Percentiles rank a stretch among this genome's conserved stretches.
Evolutionary conservation across 2,888 invertebrate genomes (phyloP).

Genomic region (Arge pagana): DNA sequence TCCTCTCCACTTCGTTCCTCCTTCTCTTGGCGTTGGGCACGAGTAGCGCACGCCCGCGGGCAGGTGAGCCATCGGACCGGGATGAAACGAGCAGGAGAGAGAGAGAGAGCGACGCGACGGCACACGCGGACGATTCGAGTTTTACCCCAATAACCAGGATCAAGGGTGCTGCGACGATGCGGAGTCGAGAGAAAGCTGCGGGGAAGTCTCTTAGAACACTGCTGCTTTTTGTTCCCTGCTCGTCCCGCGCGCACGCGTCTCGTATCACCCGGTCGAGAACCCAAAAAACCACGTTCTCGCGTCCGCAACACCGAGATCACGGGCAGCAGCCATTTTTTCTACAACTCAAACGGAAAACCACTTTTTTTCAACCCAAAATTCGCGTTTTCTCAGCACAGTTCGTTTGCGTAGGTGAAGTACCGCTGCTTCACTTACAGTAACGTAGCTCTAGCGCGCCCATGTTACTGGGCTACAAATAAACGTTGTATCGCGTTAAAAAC

Average conservation of each 20-base stretch:
- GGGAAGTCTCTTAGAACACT: constrained; percentile 22
- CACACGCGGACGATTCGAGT: constrained; percentile 16
- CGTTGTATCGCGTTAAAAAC: too few species aligned
- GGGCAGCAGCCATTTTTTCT: too few species aligned
- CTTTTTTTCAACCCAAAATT: too few species aligned
- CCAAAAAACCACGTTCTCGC: too few species aligned
- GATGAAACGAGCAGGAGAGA: constrained; percentile 15
- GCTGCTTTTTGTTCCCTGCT: neutral
- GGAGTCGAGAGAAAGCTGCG: constrained; percentile 19
- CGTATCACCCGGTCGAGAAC: neutral
- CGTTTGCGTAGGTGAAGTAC: too few species aligned
- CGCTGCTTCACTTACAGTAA: too few species aligned
- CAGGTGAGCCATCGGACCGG: constrained; percentile 39
- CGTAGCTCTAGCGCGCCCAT: too few species aligned
- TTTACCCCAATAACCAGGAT: constrained; percentile 21
- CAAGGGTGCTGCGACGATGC: constrained; percentile 15
- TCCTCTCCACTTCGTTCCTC: too few species aligned
- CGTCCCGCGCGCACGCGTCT: neutral
- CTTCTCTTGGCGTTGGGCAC: constrained; percentile 37
- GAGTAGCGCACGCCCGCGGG: constrained; percentile 44
- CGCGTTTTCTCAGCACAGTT: too few species aligned
- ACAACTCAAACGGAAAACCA: too few species aligned
- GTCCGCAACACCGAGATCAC: too few species aligned
- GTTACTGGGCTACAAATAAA: too few species aligned
- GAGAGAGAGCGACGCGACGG: constrained; percentile 19